A percentile compares a stretch with the other conserved stretches of the same genome.
phyloP scores from a whole-genome alignment of 1,140 invertebrate species.

The Drosophila bocki region DNA sequence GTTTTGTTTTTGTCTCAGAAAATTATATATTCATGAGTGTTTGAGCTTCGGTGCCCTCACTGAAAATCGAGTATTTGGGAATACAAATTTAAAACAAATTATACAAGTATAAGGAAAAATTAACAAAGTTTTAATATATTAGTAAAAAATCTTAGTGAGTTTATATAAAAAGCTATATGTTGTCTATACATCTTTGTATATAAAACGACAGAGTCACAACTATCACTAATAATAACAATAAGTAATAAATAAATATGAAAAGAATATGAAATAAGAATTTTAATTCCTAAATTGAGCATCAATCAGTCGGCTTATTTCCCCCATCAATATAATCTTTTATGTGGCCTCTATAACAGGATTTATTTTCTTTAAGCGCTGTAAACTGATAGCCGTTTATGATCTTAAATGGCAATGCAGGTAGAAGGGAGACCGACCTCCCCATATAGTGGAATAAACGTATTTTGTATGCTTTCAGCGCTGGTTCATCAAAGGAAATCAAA shows the following conservation, averaged over 20 bases:
- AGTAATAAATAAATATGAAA: neutral
- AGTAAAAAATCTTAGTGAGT: too few relatives aligned
- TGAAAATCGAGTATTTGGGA: neutral
- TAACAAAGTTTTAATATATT: neutral
- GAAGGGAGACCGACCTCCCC: conserved; percentile 16
- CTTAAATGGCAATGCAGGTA: conserved; percentile 77
- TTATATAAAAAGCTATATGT: too few relatives aligned
- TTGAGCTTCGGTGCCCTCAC: conserved; percentile 12
- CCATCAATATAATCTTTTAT: conserved; percentile 5
- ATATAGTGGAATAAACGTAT: neutral
- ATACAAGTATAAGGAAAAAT: neutral
- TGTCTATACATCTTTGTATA: neutral
- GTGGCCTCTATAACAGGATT: conserved; percentile 28
- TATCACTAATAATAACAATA: neutral
- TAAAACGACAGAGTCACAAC: neutral
- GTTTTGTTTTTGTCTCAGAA: conserved; percentile 56
- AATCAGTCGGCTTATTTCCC: neutral
- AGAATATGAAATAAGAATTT: too few relatives aligned
- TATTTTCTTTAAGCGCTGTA: conserved; percentile 66
- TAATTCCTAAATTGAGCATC: neutral
- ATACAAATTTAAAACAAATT: neutral
- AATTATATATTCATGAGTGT: conserved; percentile 26
- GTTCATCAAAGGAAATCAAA: conserved; percentile 66
- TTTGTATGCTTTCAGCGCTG: conserved; percentile 32
- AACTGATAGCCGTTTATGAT: conserved; percentile 78